These are phyloP conservation scores for Lysandra bellargus DNA, from an alignment of 2,888 invertebrate genomes.

Conservation along the genomic window DNA sequence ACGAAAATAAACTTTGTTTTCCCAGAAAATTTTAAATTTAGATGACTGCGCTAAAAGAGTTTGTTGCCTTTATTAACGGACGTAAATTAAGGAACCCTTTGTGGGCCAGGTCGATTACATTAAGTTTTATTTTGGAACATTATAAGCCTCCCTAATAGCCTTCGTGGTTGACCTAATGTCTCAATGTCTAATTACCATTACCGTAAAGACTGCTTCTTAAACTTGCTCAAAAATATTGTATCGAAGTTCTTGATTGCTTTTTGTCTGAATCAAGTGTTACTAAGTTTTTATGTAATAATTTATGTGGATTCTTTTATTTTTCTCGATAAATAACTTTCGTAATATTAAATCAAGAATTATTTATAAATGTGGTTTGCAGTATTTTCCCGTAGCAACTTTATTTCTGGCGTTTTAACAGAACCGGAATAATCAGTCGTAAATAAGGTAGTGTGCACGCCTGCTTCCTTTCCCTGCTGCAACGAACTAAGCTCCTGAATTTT, in stretches of 20 bases:
- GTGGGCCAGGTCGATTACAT: slow-evolving; percentile 1
- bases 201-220: background rate
- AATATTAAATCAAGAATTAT: background rate
- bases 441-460: slow-evolving; percentile 63
- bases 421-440: slow-evolving; percentile 73
- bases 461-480: slow-evolving; percentile 64
- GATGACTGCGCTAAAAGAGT: slow-evolving; percentile 3
- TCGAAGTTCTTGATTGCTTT: background rate
- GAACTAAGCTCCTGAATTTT: slow-evolving; percentile 55
- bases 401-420: slow-evolving; percentile 58
- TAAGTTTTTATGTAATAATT: background rate
- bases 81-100: slow-evolving; percentile 15
- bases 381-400: slow-evolving; percentile 36
- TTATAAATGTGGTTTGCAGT: background rate
- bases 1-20: slow-evolving; percentile 14
- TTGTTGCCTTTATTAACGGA: slow-evolving; percentile 19
- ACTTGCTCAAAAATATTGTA: background rate
- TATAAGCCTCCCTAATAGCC: background rate
- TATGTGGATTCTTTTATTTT: background rate
- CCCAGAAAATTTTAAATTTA: slow-evolving; percentile 12
- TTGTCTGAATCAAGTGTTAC: background rate
- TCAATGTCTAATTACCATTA: background rate
- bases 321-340: background rate
- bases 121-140: slow-evolving; percentile 16
- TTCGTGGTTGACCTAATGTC: background rate